Conservation (phyloP, 30 jellyfish, hydroid and myxozoan genomes). For the Catostylus mosaicus region DNA sequence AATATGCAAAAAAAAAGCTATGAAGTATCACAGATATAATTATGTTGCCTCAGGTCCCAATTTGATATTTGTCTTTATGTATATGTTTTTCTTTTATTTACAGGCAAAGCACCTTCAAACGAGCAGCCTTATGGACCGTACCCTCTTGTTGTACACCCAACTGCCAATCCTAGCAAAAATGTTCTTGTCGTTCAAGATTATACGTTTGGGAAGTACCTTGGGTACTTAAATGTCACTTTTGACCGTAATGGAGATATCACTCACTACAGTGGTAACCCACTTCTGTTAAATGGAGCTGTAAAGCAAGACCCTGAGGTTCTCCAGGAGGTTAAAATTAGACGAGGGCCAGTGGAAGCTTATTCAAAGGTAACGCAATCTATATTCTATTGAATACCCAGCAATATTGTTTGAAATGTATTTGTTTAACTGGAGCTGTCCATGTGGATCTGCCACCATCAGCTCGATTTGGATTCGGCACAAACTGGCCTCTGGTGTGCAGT, state of each 20-base stretch:
- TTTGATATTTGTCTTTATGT: too few relatives aligned
- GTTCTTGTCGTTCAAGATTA: conserved; percentile 90
- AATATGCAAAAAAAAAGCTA: too few relatives aligned
- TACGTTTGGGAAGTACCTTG: conserved; percentile 95
- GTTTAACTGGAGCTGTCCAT: too few relatives aligned
- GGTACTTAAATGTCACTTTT: conserved; percentile 79
- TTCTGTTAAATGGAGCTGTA: conserved; percentile 71
- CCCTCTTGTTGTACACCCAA: conserved; percentile 82
- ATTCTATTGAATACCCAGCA: too few relatives aligned
- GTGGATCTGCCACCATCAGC: too few relatives aligned
- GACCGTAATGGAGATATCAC: conserved; percentile 77
- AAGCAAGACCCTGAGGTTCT: conserved; percentile 66
- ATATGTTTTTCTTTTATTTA: neutral
- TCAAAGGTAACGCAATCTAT: conserved; percentile 78
- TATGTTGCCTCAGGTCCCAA: too few relatives aligned
- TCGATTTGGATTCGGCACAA: too few relatives aligned
- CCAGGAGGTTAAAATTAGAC: conserved; percentile 52
- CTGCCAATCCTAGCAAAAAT: conserved; percentile 63
- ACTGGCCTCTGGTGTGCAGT: too few relatives aligned
- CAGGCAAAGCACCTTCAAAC: conserved; percentile 87
- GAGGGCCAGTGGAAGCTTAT: conserved; percentile 15
- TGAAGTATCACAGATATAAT: too few relatives aligned
- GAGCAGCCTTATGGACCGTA: conserved; percentile 86
- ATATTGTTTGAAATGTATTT: too few relatives aligned
- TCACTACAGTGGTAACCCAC: conserved; percentile 88